Percentiles rank a stretch among this genome's conserved stretches.
phyloP scores from a whole-genome alignment of 2,113 vertebrate species.

The Brachirus orientalis region DNA sequence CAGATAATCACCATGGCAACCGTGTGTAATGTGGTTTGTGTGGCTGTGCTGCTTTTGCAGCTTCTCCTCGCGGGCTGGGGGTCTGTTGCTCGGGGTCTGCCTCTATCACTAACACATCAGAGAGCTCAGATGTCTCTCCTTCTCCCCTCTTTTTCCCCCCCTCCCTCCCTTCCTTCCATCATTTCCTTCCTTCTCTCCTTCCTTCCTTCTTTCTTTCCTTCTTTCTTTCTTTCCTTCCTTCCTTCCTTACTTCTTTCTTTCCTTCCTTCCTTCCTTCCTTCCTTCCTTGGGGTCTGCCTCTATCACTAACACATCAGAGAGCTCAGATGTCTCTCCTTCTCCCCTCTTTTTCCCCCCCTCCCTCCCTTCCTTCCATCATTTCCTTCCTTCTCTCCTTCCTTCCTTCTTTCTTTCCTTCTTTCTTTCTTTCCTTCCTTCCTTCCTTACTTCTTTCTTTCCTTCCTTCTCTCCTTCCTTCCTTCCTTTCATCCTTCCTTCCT shows the following conservation, averaged over 20 bases:
- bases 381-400: constrained; percentile 14
- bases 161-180: constrained; percentile 12
- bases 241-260: too few relatives aligned
- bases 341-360: constrained; percentile 10
- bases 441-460: too few relatives aligned
- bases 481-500: too few relatives aligned
- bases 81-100: constrained; percentile 39
- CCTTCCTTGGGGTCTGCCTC: constrained; percentile 33
- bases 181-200: constrained; percentile 16
- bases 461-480: too few relatives aligned
- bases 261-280: too few relatives aligned
- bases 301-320: constrained; percentile 43
- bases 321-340: constrained; percentile 48
- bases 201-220: too few relatives aligned
- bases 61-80: constrained; percentile 31
- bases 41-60: constrained; percentile 33
- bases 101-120: constrained; percentile 43
- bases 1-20: constrained; percentile 76
- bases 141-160: constrained; percentile 14
- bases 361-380: constrained; percentile 16
- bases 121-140: constrained; percentile 48
- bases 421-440: too few relatives aligned
- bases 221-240: too few relatives aligned
- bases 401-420: too few relatives aligned
- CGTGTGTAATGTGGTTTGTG: constrained; percentile 51